Base-by-base conservation (phyloP, 1,140 invertebrate genomes). In the Lepeophtheirus salmonis region DNA sequence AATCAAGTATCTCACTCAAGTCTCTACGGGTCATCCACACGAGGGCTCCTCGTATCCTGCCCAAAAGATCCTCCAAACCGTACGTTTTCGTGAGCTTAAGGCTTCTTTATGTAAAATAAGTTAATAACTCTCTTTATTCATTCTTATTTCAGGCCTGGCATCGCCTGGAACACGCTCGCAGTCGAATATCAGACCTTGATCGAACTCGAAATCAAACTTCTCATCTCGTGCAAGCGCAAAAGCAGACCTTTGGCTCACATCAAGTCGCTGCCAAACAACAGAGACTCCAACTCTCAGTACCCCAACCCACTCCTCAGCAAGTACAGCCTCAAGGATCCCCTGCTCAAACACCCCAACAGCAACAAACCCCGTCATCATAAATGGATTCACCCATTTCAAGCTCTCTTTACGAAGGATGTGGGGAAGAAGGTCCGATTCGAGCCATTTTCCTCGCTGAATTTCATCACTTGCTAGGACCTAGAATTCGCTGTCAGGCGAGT, bases 361-460 rank as follows among this genome's bases (percentile, higher is more conserved):
- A 6, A n/a, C 30, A 41, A 6, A n/a, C 30, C 30, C 30, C 30
- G 6, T 41, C 30, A 6, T 41, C 30, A 10, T 41, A 41, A 41
- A 41, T 10, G 30, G n/a, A 6, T 6, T 41, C 30, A n/a, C 30
- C 30, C n/a, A 10, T 10, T n/a, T 41, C 30, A 25, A 17, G 20
- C 17, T 12, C 13, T 20, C 55, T 41, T 23, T 30, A 26, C 14
- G 26, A 48, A 16, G 64, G 63, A 50, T 65, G 24, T 60, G 63
- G 63, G 1, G 61, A 64, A 48, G 63, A 64, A 53, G 66, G 66
- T 6, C 65, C 63, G n/a, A 64, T 67, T 25, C 53, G 61, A 13
- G 59, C 63, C 49, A 63, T 67, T 20, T 66, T 67, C 16, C 62
- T 67, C n/a, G 61, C 63, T n/a, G 63, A 67, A 53, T 67, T 67